Base-by-base conservation (phyloP, 2,113 vertebrate genomes). In the Eurystomus gularis region DNA sequence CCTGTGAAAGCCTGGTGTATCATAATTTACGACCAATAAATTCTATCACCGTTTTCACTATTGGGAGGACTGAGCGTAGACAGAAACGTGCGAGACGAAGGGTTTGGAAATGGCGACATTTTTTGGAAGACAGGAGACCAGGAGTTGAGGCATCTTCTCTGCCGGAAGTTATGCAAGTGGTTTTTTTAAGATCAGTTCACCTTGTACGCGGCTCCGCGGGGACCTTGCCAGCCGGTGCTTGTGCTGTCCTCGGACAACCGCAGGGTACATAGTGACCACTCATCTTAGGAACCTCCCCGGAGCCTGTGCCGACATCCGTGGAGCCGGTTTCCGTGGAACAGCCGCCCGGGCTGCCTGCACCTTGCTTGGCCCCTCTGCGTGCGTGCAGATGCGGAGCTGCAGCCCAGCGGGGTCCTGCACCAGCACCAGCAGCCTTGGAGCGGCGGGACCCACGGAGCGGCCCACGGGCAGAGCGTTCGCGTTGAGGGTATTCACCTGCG, bases 301-400 rank as follows among this genome's bases (percentile, higher is more conserved):
- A 65, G 21, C 49, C 62, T 28, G 14, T 17, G 62, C 31, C 7
- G 18, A 17, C 65, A 49, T 9, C 9, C 15, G 5, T 8, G 13
- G 29, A 82, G 71, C 85, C 39, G 8, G 54, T 28, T 51, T 39
- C 23, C 4, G 52, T 4, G 33, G 31, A 40, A 29, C 4, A 37
- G 40, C 51, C 12, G 55, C 64, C 44, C 9, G 3, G 8, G n/a
- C 51, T 26, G 44, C 44, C 69, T 1, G 37, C 60, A 15, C 18
- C 5, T 58, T 5, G 13, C 46, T 44, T 7, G 10, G 28, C 60
- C 73, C 1, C 4, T 9, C n/a, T 2, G 23, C 2, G 2, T 8
- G 51, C 5, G 4, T 19, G 19, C 55, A 31, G 55, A 18, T 3
- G 3, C 35, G 3, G 55, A 28, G 60, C 31, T 18, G 51, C 62